Conservation (phyloP, 2,888 invertebrate genomes). For the Rhagium mordax region DNA sequence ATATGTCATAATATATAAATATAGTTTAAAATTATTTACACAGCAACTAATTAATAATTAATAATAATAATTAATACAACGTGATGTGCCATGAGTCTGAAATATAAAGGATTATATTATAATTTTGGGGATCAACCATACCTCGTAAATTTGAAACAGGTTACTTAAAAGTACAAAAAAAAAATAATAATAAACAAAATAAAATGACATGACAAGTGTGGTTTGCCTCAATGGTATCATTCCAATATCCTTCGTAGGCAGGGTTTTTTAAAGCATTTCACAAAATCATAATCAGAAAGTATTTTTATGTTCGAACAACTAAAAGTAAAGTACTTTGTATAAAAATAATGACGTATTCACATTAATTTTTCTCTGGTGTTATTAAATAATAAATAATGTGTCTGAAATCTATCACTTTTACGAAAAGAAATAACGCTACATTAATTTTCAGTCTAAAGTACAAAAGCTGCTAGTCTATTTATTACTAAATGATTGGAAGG, state of each 20-base stretch:
- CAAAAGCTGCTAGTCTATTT: conserved; percentile 62
- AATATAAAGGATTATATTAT: not conserved
- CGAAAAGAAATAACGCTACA: conserved; percentile 46
- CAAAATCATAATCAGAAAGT: conserved; percentile 28
- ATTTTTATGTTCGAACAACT: conserved; percentile 26
- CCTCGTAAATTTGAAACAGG: conserved; percentile 58
- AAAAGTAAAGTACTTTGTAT: conserved; percentile 47
- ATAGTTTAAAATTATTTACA: conserved; percentile 1
- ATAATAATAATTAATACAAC: not conserved
- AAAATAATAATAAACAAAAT: conserved; percentile 16
- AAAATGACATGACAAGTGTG: conserved; percentile 26
- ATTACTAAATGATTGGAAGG: conserved; percentile 22
- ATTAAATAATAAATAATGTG: conserved; percentile 55
- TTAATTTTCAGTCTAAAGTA: conserved; percentile 62
- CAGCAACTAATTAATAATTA: not conserved
- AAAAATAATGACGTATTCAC: conserved; percentile 48
- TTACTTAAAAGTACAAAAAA: conserved; percentile 52
- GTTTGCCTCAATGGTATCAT: conserved; percentile 29
- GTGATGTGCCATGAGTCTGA: not conserved
- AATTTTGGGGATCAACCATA: not conserved
- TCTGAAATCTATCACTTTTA: conserved; percentile 56
- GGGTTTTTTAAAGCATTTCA: conserved; percentile 35
- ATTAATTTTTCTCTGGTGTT: conserved; percentile 21
- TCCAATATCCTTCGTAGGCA: conserved; percentile 35
- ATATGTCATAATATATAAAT: not conserved